Percentiles rank a stretch among this genome's conserved stretches.
These are phyloP conservation scores for Trachemys scripta DNA, from an alignment of 2,113 vertebrate species.

Conservation along the genomic window DNA sequence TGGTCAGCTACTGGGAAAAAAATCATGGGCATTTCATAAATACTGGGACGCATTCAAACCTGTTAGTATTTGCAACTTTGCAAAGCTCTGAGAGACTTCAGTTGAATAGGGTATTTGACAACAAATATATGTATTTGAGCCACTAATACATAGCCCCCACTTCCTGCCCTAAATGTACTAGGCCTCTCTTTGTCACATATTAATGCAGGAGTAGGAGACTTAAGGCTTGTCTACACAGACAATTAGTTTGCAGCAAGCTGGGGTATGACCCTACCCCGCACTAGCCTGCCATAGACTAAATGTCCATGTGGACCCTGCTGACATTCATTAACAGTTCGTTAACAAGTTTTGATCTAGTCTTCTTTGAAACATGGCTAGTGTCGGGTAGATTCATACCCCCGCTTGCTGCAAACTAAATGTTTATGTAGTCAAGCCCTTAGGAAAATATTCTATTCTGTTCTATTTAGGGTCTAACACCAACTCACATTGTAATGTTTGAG, in stretches of 20 bases:
- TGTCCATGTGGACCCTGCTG: no score
- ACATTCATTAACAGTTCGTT: background rate
- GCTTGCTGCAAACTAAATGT: background rate
- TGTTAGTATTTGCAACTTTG: background rate
- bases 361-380: background rate
- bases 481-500: background rate
- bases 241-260: background rate
- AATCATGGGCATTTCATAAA: conserved; percentile 5
- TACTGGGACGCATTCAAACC: background rate
- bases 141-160: no score
- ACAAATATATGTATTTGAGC: background rate
- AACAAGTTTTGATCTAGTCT: background rate
- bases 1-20: background rate
- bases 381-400: background rate
- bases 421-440: background rate
- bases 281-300: background rate
- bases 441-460: background rate
- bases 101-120: background rate
- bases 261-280: background rate
- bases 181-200: background rate
- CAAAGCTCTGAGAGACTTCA: background rate
- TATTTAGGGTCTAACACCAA: background rate
- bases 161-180: background rate
- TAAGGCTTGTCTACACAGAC: background rate
- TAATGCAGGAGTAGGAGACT: background rate